Conservation (phyloP, 53 echinoderm and acorn worm species). For the Astropecten irregularis region DNA sequence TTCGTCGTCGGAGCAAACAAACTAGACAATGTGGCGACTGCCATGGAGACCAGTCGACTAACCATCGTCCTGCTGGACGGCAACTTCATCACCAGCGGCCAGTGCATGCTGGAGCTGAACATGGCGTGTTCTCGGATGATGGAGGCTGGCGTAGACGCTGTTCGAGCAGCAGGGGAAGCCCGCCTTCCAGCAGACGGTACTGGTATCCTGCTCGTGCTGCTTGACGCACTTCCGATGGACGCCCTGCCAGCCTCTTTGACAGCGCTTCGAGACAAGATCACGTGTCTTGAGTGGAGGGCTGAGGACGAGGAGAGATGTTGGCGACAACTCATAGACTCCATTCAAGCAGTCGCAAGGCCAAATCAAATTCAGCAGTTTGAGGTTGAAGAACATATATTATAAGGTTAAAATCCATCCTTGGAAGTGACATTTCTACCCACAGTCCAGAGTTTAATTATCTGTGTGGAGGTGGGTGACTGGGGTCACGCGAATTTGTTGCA, state of each 20-base stretch:
- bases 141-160: background rate
- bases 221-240: slow-evolving; percentile 45
- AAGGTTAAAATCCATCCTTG: too few relatives aligned
- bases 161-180: background rate
- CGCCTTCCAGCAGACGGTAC: background rate
- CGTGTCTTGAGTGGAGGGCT: slow-evolving; percentile 41
- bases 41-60: slow-evolving; percentile 29
- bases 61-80: slow-evolving; percentile 31
- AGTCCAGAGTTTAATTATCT: too few relatives aligned
- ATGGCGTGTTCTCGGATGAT: slow-evolving; percentile 50
- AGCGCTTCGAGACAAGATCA: slow-evolving; percentile 42
- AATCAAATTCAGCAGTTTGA: background rate
- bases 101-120: slow-evolving; percentile 55
- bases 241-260: slow-evolving; percentile 24
- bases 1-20: slow-evolving; percentile 46
- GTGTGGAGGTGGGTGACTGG: too few relatives aligned
- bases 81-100: slow-evolving; percentile 38
- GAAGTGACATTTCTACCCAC: too few relatives aligned
- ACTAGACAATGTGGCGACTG: slow-evolving; percentile 45
- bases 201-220: slow-evolving; percentile 33
- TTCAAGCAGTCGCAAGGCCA: background rate
- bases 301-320: slow-evolving; percentile 34
- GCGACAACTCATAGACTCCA: slow-evolving; percentile 24
- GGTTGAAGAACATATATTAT: background rate
- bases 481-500: too few relatives aligned